phyloP scores from a whole-genome alignment of 2,797 vertebrate genomes.

The Danio jaintianensis region DNA sequence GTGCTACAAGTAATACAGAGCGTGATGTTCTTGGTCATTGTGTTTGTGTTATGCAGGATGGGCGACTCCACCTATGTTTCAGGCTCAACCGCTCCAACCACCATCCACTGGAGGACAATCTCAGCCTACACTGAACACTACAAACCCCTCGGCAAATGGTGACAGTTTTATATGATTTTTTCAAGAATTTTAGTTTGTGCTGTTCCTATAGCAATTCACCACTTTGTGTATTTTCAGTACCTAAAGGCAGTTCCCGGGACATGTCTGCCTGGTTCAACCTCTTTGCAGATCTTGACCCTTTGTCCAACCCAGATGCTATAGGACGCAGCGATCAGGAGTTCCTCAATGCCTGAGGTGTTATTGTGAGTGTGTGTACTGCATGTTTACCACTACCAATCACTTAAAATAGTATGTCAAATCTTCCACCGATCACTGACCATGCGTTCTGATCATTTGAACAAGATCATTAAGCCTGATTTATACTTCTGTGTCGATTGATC shows the following conservation, averaged over 20 bases:
- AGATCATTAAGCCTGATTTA: too few species aligned
- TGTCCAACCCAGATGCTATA: constrained; percentile 84
- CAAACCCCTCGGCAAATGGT: constrained; percentile 73
- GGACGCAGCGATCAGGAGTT: constrained; percentile 83
- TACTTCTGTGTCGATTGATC: too few species aligned
- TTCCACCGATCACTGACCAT: too few species aligned
- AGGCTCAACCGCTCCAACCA: constrained; percentile 75
- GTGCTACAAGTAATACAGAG: background rate
- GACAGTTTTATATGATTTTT: background rate
- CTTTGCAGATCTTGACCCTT: constrained; percentile 84
- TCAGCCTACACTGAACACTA: constrained; percentile 69
- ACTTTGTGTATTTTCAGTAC: constrained; percentile 48
- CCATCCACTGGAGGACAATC: constrained; percentile 66
- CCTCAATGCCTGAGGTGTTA: constrained; percentile 77
- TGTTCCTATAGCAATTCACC: background rate
- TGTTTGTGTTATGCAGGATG: constrained; percentile 73
- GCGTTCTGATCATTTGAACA: too few species aligned
- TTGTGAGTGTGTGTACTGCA: background rate
- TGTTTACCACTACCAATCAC: background rate
- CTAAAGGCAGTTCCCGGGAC: constrained; percentile 73
- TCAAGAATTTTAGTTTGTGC: background rate
- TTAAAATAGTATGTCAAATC: too few species aligned
- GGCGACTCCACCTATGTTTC: constrained; percentile 82
- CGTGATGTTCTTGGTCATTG: background rate
- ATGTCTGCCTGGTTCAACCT: constrained; percentile 85